These are phyloP conservation scores for Pogona vitticeps DNA, from an alignment of 2,113 vertebrate genomes.

Conservation along the genomic window DNA sequence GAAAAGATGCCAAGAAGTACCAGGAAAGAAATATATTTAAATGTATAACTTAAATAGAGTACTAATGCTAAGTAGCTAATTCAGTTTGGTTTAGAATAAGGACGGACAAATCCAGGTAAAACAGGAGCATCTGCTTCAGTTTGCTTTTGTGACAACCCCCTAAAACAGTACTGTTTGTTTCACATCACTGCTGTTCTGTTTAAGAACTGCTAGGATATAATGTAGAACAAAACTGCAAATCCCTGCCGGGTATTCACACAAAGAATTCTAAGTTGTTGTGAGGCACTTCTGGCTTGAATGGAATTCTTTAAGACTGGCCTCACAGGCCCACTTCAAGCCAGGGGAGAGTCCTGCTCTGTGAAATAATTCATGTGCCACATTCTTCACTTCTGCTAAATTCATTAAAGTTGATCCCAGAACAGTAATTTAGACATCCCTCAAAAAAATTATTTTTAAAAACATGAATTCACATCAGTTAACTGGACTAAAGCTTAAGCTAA, in stretches of 20 bases:
- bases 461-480: not conserved
- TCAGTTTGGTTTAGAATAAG: not conserved
- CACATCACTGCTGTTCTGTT: not conserved
- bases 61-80: not conserved
- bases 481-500: not conserved
- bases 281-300: conserved; percentile 63
- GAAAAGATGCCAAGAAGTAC: not conserved
- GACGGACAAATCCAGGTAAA: not conserved
- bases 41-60: not conserved
- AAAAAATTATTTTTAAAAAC: not conserved
- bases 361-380: conserved; percentile 43
- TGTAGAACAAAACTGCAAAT: conserved; percentile 30
- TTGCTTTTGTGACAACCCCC: not conserved
- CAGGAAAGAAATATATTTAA: not conserved
- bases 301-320: conserved; percentile 39
- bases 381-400: conserved; percentile 20
- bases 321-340: conserved; percentile 46
- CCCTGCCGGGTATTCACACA: conserved; percentile 31
- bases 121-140: not conserved
- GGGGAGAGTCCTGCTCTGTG: conserved; percentile 50
- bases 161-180: not conserved
- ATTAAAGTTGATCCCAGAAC: conserved; percentile 5
- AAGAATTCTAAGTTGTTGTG: conserved; percentile 40
- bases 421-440: not conserved
- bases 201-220: not conserved